Evolutionary conservation across 2,888 invertebrate genomes (phyloP).

Genomic region (Trichopoda pennipes): DNA sequence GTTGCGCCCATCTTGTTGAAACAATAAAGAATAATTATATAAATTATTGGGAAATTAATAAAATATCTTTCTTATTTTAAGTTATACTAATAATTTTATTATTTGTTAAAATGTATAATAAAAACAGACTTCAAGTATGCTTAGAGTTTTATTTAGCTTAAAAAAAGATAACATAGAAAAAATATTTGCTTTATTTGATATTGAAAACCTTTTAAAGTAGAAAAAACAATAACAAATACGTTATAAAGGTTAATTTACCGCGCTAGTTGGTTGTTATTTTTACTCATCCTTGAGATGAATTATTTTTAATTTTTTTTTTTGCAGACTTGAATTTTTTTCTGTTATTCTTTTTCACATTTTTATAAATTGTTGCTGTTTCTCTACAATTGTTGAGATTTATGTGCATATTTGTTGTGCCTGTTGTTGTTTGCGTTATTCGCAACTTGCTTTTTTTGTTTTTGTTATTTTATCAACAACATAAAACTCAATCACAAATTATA

Average conservation of each 20-base stretch:
- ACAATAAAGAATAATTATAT: not conserved
- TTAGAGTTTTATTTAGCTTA: conserved; percentile 16
- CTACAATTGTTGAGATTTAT: conserved; percentile 42
- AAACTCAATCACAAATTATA: conserved; percentile 80
- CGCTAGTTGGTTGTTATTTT: conserved; percentile 42
- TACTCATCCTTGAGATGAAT: conserved; percentile 33
- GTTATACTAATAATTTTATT: not conserved
- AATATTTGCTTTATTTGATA: conserved; percentile 41
- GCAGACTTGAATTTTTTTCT: not conserved
- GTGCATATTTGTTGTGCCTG: conserved; percentile 24
- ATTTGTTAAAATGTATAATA: not conserved
- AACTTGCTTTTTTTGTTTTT: conserved; percentile 8
- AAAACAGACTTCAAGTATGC: not conserved
- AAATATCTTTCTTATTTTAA: not conserved
- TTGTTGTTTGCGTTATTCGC: conserved; percentile 19
- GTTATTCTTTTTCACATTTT: conserved; percentile 30
- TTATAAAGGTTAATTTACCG: conserved; percentile 55
- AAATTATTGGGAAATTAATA: not conserved
- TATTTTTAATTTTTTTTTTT: conserved; percentile 44
- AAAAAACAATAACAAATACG: conserved; percentile 18
- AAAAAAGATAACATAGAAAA: conserved; percentile 32
- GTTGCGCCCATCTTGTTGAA: no score
- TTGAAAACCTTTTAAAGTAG: not conserved
- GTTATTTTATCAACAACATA: conserved; percentile 64
- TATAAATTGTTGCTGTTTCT: conserved; percentile 38